Conservation (phyloP, 2,113 vertebrate genomes). For the Suricata suricatta region DNA sequence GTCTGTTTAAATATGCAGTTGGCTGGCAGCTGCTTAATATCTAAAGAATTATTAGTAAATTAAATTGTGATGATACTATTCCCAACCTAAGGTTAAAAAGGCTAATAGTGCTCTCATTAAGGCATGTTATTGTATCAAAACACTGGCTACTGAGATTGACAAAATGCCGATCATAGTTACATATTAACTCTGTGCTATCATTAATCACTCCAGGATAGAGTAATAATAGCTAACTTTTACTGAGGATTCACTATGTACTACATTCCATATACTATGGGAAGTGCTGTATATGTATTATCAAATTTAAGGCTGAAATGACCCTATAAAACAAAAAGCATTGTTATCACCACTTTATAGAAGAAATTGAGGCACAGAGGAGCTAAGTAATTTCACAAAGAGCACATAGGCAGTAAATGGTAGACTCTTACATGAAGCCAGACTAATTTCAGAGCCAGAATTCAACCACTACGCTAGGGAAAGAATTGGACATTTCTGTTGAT, state of each 20-base stretch:
- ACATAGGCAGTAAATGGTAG: not conserved
- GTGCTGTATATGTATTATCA: constrained; percentile 13
- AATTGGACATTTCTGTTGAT: not conserved
- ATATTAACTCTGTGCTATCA: not conserved
- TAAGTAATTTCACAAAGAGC: constrained; percentile 42
- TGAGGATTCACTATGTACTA: constrained; percentile 7
- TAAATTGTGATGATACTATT: not conserved
- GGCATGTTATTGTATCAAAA: constrained; percentile 24
- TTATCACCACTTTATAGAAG: not conserved
- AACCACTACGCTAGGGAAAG: not conserved
- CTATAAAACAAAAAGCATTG: not conserved
- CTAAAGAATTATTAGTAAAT: constrained; percentile 30
- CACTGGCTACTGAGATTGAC: not conserved
- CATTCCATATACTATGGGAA: not conserved
- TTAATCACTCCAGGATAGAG: constrained; percentile 1
- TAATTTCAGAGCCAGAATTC: constrained; percentile 34
- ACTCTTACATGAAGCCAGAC: not conserved
- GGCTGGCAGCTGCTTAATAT: constrained; percentile 14
- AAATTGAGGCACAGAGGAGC: not conserved
- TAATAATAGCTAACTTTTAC: not conserved
- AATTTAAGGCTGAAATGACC: constrained; percentile 3
- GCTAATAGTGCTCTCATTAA: not conserved
- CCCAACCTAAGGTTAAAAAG: not conserved
- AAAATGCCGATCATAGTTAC: not conserved
- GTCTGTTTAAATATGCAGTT: not conserved